Evolutionary conservation across 2,888 invertebrate genomes (phyloP), one percentile per base, ranked within the genome.

Genomic region (Achlya flavicornis): DNA sequence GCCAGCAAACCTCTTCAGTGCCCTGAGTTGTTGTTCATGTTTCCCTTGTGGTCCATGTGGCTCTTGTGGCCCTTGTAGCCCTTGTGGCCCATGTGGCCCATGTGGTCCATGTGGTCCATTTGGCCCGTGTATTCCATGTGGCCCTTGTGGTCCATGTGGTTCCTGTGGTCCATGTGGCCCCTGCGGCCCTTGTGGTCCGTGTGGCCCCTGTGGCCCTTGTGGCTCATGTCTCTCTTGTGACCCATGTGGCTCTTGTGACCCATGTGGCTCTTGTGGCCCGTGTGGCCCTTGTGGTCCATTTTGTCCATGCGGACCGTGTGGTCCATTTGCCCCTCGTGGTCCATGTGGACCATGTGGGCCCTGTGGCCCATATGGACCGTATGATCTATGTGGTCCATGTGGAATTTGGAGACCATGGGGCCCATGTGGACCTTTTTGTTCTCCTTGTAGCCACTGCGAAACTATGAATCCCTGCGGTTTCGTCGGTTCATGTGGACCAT

Each of bases 271-370:
- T 0, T 81, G 82, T 48, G 71, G 73, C 6, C 78, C 79, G 0
- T 81, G 77, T 38, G 77, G 77, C 6, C 87, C 88, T 0, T 85
- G 86, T n/a, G 85, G 87, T 26, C 83, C 78, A 0, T 84, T 79
- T 19, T 74, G 79, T 0, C 83, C 84, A 0, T 83, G 83, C 33
- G 79, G 81, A 0, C 82, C 84, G 0, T 84, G 83, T 43, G 75
- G 80, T 0, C 81, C 82, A 0, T 77, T 81, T 11, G 71, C 70
- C 2, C 74, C 72, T 0, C 68, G 76, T 0, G 78, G 82, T 0
- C 81, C 84, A 0, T 78, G 84, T 6, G 79, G 84, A 0, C 85
- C 85, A 0, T 82, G 79, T 32, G 78, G 75, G 1, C 79, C 80
- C 0, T 81, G 80, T 26, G 78, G 81, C 0, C 81, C 82, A 0